These are phyloP conservation scores for Neotoma lepida DNA, from an alignment of 2,113 vertebrate genomes.

Conservation along the genomic window DNA sequence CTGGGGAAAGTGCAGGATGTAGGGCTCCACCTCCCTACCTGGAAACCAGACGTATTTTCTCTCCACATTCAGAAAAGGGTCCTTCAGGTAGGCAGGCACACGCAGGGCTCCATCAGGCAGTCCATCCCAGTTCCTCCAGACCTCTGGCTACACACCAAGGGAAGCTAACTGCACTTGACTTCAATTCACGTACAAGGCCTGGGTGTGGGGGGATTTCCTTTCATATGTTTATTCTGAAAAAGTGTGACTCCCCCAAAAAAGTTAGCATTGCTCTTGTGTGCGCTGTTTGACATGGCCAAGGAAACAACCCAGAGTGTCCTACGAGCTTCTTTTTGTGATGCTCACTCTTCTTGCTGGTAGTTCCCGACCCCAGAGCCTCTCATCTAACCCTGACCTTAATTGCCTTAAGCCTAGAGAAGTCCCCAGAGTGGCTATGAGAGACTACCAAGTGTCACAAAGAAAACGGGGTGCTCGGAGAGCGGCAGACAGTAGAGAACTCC, in stretches of 20 bases:
- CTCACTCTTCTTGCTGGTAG: neutral
- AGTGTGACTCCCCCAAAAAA: neutral
- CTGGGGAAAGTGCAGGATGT: neutral
- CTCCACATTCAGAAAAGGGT: neutral
- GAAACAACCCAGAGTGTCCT: neutral
- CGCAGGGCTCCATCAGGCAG: neutral
- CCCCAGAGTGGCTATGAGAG: neutral
- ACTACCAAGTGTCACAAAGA: neutral
- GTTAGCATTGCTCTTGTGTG: no score
- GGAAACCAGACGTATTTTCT: neutral
- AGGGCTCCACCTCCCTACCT: neutral
- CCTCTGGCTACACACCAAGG: neutral
- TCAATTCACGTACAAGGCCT: neutral
- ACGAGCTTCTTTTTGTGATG: neutral
- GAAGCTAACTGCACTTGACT: neutral
- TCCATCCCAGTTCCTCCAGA: neutral
- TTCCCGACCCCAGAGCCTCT: neutral
- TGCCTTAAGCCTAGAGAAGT: neutral
- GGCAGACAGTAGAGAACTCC: neutral
- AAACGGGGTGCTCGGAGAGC: neutral
- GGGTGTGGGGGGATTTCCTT: neutral
- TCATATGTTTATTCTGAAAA: neutral
- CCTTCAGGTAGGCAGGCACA: neutral
- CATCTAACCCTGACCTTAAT: no score
- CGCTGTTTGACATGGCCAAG: neutral